Evolutionary conservation across 2,888 invertebrate species (phyloP).

Genomic region (Candidula unifasciata): DNA sequence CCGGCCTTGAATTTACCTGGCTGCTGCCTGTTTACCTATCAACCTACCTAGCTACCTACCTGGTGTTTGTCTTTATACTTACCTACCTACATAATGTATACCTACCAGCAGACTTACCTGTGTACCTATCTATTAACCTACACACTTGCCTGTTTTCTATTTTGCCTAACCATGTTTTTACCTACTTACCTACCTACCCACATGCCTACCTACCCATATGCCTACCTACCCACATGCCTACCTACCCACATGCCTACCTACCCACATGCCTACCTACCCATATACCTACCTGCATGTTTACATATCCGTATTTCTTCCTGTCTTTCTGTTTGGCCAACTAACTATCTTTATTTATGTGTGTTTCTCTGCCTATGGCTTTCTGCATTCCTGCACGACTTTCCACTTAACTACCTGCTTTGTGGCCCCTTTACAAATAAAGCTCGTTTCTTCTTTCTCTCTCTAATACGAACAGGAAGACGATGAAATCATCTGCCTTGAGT

Average conservation of each 20-base stretch:
- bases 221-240: neutral
- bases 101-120: neutral
- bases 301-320: neutral
- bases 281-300: neutral
- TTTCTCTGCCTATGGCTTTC: no score
- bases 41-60: neutral
- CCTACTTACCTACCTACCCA: neutral
- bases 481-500: no score
- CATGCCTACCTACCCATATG: neutral
- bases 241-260: neutral
- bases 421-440: no score
- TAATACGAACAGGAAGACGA: no score
- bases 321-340: neutral
- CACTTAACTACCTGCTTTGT: neutral
- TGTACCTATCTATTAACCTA: neutral
- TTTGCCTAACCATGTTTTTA: neutral
- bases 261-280: neutral
- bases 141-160: conserved; percentile 5
- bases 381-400: neutral
- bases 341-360: no score
- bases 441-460: no score
- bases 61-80: neutral
- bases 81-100: neutral
- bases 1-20: no score
- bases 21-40: neutral